phyloP scores from a whole-genome alignment of 2,113 vertebrate genomes.

The Eurypyga helias region DNA sequence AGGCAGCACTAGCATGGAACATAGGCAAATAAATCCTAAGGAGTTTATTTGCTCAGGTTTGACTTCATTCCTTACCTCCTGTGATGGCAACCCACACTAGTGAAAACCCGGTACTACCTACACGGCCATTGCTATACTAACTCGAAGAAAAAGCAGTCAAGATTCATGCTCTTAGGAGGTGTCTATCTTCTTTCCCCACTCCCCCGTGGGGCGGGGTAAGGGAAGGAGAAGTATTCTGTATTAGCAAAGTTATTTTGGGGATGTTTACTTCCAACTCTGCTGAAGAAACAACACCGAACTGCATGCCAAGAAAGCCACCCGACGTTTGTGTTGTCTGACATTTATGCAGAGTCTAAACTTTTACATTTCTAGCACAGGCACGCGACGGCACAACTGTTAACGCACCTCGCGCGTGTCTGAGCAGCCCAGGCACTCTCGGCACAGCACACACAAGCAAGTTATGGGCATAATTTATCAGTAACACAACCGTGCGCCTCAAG shows the following conservation, averaged over 20 bases:
- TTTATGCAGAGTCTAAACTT: no score
- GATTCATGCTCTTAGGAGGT: neutral
- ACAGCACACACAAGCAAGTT: neutral
- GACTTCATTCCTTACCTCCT: neutral
- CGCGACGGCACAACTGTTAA: neutral
- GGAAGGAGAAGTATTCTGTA: neutral
- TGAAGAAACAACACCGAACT: rapidly evolving
- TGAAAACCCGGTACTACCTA: neutral
- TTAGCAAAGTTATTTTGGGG: neutral
- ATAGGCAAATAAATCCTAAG: neutral
- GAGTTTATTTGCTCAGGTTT: neutral
- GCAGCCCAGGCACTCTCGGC: neutral
- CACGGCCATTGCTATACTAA: neutral
- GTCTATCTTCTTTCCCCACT: no score
- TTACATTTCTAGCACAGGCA: neutral
- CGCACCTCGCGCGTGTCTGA: rapidly evolving
- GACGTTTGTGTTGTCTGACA: neutral
- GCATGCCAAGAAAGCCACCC: neutral
- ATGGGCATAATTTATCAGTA: rapidly evolving
- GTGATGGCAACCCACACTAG: neutral
- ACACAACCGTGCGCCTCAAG: rapidly evolving
- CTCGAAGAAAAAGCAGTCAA: neutral
- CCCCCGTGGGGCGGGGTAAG: no score
- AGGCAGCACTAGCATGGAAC: neutral
- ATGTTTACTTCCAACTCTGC: neutral